Base-by-base conservation (phyloP, 2,888 invertebrate species). In the Athalia circularis region DNA sequence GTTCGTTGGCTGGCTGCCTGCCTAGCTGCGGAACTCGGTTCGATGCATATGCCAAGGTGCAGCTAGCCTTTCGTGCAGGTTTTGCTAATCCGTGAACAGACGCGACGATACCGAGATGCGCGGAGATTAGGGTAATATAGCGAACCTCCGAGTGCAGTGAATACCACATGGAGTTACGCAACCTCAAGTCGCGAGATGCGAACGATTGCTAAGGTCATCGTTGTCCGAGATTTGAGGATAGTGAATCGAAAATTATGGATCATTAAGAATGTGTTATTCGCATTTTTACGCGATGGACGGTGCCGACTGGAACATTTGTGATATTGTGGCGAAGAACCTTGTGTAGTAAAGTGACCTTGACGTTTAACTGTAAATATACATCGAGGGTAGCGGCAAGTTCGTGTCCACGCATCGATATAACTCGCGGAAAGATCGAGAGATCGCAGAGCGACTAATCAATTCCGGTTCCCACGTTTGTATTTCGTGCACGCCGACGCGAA, bases 391-490 rank as follows among this genome's bases (percentile, higher is more conserved):
- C 65, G 47, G 43, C 64, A 43, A 67, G 67, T 29, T 65, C 77
- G 57, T 77, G 77, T 65, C 29, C 67, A 59, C 54, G 59, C 77
- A 65, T 77, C 65, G 77, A 65, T 67, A 64, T 43, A 65, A 65
- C 65, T 65, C 65, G 65, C 65, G 65, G 57, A 64, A 29, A 29
- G 29, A 29, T 29, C 29, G 29, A 29, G 62, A 64, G 77, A 65
- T 77, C 77, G 80, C 80, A 77, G 78, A 50, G 62, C n/a, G 80
- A 79, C 83, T 81, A 84, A 84, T 84, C 88, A 87, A 89, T 90
- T 90, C 90, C 90, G 90, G 90, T 90, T 90, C 90, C 90, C 90
- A 90, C 90, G 90, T 90, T 90, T 89, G 89, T 89, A 90, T 90
- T 90, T 90, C 90, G 89, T 89, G 90, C 90, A 90, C 89, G 90